A percentile compares a stretch with the other conserved stretches of the same genome.
Conservation (phyloP, 1,140 invertebrate species). For the Periplaneta americana region DNA sequence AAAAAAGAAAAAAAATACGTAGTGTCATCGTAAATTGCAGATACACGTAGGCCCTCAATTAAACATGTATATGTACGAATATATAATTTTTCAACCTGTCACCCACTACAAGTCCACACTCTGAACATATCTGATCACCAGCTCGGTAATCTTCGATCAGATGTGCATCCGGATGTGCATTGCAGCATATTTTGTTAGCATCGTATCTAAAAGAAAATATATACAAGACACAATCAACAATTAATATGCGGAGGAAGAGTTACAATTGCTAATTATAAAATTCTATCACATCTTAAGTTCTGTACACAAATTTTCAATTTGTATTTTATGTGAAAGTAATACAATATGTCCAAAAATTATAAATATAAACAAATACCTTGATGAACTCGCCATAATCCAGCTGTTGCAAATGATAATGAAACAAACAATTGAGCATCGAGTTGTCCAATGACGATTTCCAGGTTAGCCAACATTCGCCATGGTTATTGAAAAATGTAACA, state of each 20-base stretch:
- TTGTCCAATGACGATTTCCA: not conserved
- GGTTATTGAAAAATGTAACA: not conserved
- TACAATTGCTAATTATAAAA: no score
- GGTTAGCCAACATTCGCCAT: not conserved
- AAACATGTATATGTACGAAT: no score
- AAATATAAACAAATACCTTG: not conserved
- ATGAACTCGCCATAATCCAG: not conserved
- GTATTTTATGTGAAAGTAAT: no score
- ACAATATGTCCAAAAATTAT: not conserved
- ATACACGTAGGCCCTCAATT: not conserved
- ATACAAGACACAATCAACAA: not conserved
- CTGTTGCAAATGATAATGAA: not conserved
- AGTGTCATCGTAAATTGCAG: not conserved
- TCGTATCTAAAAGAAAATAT: slow-evolving; percentile 43
- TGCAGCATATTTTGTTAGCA: slow-evolving; percentile 79
- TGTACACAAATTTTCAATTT: no score
- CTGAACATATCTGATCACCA: slow-evolving; percentile 97
- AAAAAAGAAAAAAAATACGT: slow-evolving; percentile 25
- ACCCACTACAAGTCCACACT: slow-evolving; percentile 98
- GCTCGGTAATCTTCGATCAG: slow-evolving; percentile 98
- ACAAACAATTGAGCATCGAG: not conserved
- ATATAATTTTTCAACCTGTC: slow-evolving; percentile 78
- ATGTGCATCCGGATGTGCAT: slow-evolving; percentile 90
- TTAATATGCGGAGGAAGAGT: no score
- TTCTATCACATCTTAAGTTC: no score